These are phyloP conservation scores for Microcebus jonahi DNA, from an alignment of 2,113 vertebrate genomes.

Conservation along the genomic window DNA sequence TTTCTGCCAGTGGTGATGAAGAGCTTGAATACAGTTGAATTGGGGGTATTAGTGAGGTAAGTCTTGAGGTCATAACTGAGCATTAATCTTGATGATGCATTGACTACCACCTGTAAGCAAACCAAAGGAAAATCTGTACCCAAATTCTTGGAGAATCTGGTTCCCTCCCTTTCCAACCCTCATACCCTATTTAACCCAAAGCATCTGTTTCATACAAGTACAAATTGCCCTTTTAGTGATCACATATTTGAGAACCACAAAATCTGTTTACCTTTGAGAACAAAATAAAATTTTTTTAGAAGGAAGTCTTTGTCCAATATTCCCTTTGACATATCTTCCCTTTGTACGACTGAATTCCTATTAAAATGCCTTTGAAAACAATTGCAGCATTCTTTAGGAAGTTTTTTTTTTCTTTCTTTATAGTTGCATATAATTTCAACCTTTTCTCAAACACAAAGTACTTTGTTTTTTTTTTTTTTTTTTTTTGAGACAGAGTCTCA, in stretches of 20 bases:
- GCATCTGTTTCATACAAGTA: not conserved
- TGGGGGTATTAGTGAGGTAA: constrained; percentile 76
- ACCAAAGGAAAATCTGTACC: constrained; percentile 32
- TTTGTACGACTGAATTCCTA: constrained; percentile 7
- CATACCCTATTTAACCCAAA: not conserved
- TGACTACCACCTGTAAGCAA: constrained; percentile 76
- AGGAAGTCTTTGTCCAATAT: not conserved
- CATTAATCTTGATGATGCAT: constrained; percentile 67
- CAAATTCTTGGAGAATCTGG: not conserved
- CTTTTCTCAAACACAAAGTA: not conserved
- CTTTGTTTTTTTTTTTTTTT: not conserved
- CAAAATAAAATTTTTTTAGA: constrained; percentile 39
- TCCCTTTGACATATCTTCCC: not conserved
- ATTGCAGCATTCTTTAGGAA: not conserved
- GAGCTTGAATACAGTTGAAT: constrained; percentile 70
- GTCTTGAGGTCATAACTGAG: constrained; percentile 72
- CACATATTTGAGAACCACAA: constrained; percentile 21
- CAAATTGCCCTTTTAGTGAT: not conserved
- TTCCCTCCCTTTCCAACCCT: not conserved
- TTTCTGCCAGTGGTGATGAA: constrained; percentile 69
- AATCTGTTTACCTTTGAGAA: constrained; percentile 7
- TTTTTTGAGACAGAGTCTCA: too few relatives aligned
- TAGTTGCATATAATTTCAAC: not conserved
- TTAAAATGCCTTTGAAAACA: constrained; percentile 44
- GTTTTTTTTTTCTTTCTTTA: not conserved